These are phyloP conservation scores for Nesogale talazaci DNA, from an alignment of 2,113 vertebrate genomes.

Conservation along the genomic window DNA sequence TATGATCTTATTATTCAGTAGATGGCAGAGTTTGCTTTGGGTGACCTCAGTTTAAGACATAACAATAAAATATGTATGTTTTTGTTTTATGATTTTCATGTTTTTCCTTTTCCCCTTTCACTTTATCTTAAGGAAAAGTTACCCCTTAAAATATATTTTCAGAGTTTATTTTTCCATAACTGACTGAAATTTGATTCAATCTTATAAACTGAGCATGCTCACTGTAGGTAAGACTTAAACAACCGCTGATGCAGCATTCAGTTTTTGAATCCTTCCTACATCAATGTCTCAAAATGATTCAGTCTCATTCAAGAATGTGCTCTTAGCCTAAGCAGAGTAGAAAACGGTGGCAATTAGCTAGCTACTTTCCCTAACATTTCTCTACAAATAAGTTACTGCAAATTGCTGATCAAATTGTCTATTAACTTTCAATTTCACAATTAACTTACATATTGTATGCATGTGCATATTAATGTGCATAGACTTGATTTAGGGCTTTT, in stretches of 20 bases:
- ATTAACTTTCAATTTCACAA: neutral
- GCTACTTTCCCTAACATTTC: neutral
- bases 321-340: neutral
- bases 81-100: neutral
- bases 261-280: neutral
- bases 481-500: neutral
- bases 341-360: neutral
- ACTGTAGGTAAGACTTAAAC: neutral
- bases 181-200: neutral
- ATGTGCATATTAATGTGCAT: neutral
- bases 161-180: neutral
- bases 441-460: neutral
- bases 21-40: slow-evolving; percentile 1
- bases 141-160: neutral
- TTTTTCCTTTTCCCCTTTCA: neutral
- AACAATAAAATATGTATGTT: neutral
- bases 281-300: neutral
- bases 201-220: neutral
- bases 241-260: neutral
- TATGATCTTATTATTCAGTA: neutral
- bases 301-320: neutral
- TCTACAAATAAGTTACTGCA: neutral
- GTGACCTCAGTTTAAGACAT: neutral
- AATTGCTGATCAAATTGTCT: neutral
- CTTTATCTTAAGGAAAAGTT: neutral